A percentile compares a stretch with the other conserved stretches of the same genome.
phyloP scores from a whole-genome alignment of 2,113 vertebrate species.

The Panthera leo region DNA sequence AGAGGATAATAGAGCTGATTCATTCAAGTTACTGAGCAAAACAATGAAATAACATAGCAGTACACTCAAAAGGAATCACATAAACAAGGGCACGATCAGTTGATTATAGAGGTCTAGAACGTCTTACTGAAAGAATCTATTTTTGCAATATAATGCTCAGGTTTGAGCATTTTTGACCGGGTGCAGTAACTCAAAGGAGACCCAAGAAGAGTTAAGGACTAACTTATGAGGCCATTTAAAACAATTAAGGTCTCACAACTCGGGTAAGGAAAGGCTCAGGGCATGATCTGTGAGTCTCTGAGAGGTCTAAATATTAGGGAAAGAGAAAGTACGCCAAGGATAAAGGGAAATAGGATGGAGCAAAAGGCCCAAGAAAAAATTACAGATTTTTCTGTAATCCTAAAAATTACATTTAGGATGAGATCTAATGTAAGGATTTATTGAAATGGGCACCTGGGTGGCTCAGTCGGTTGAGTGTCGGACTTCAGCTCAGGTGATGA shows the following conservation, averaged over 20 bases:
- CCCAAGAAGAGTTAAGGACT: not conserved
- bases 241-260: not conserved
- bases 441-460: not conserved
- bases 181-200: not conserved
- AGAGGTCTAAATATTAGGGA: not conserved
- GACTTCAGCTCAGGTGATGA: too few relatives aligned
- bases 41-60: not conserved
- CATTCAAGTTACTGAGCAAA: not conserved
- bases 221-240: not conserved
- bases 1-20: not conserved
- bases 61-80: not conserved
- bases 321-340: not conserved
- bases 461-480: too few relatives aligned
- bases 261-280: not conserved
- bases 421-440: not conserved
- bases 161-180: not conserved
- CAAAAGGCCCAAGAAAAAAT: not conserved
- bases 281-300: not conserved
- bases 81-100: not conserved
- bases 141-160: not conserved
- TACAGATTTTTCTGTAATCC: not conserved
- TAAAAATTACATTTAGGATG: not conserved
- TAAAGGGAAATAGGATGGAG: not conserved
- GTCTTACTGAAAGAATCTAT: not conserved
- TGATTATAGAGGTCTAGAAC: not conserved